Conservation (phyloP, 2,888 invertebrate species). For the Stratiomys singularior region DNA sequence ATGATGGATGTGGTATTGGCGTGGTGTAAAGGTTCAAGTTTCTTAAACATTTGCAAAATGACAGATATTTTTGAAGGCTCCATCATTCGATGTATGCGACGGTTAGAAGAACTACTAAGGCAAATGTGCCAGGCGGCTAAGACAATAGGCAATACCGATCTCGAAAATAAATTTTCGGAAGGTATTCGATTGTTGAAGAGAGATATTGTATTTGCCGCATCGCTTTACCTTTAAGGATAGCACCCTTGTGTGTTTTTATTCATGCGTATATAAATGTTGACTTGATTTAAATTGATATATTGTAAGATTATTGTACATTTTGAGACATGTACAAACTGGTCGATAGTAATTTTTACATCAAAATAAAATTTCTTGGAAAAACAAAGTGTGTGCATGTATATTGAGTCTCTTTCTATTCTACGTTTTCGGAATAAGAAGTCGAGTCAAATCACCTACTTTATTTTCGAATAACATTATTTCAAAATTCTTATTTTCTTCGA, state of each 20-base stretch:
- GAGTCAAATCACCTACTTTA: no score
- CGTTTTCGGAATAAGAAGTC: no score
- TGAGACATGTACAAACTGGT: neutral
- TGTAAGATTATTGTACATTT: constrained; percentile 16
- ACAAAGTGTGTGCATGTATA: no score
- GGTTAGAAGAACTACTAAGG: constrained; percentile 93
- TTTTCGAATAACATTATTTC: no score
- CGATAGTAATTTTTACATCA: neutral
- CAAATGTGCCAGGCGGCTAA: constrained; percentile 97
- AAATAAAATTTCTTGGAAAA: neutral
- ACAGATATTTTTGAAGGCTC: constrained; percentile 95
- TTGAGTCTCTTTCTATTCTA: no score
- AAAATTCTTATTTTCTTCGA: no score
- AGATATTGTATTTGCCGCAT: constrained; percentile 99
- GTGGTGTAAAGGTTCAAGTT: constrained; percentile 95
- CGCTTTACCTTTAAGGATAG: constrained; percentile 82
- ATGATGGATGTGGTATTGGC: constrained; percentile 97
- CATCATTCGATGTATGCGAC: constrained; percentile 87
- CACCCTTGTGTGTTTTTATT: neutral
- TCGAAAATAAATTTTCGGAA: constrained; percentile 95
- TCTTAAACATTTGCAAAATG: constrained; percentile 93
- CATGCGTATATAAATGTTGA: neutral
- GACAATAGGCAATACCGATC: constrained; percentile 94
- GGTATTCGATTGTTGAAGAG: constrained; percentile 92
- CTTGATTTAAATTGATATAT: neutral